Base-by-base conservation (phyloP, 2,113 vertebrate species). In the Cyanoramphus novaezelandiae region DNA sequence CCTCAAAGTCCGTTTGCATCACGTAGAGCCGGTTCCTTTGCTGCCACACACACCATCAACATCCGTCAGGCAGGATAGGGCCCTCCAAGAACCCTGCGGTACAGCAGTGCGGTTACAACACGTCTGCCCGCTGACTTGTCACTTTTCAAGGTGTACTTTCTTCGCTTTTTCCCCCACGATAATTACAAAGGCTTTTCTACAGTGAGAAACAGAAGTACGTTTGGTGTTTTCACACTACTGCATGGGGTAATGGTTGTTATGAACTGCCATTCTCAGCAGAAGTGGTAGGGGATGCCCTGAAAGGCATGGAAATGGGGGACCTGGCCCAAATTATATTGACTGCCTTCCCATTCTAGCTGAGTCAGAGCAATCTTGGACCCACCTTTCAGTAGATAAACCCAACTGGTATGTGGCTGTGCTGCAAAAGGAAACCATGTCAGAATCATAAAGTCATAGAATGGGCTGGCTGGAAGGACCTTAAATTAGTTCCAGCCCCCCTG, bases 71-170 rank as follows among this genome's bases (percentile, higher is more conserved):
- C n/a, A n/a, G n/a, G n/a, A n/a, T n/a, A n/a, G n/a, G 33, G 29
- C 21, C 47, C 37, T 28, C 28, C 47, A n/a, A 12, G 39, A 29
- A 15, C 5, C 60, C 23, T 8, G n/a, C 47, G 41, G 2, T 1
- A 9, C 13, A 19, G 0, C 2, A 31, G 7, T 0, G 1, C 29
- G 0, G 13, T 28, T 1, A 3, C 31, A 62, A 41, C 31, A 5
- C 28, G 17, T 15, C 27, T 11, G 1, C 7, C 8, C 10, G 2
- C 24, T 11, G 43, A 5, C 15, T 8, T 27, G 1, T 2, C 11
- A 8, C 10, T 35, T 44, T 63, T 31, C 25, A 35, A 25, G 16
- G 12, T 18, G 11, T 5, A 7, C 19, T 49, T 52, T 17, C 29
- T 37, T 53, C 5, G 9, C 5, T 1, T 1, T 19, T 52, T 53